phyloP scores from a whole-genome alignment of 2,797 vertebrate genomes.

The Molossus alvarezi region DNA sequence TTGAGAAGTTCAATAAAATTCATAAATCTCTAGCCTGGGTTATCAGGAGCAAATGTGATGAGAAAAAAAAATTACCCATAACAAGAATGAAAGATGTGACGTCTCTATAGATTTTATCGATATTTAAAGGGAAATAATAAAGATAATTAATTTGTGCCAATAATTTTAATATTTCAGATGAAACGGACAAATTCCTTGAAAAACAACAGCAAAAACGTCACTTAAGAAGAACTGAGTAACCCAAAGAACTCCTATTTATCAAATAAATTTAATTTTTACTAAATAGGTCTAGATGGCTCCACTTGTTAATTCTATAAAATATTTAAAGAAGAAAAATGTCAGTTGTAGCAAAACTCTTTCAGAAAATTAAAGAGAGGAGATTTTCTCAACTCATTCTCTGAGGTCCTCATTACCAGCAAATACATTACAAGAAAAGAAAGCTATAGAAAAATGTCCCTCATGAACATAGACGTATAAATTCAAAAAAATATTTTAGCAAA shows the following conservation, averaged over 20 bases:
- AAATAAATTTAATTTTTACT: not conserved
- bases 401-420: not conserved
- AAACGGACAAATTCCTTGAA: no score
- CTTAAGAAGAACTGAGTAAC: not conserved
- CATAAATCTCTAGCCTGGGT: not conserved
- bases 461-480: not conserved
- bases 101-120: no score
- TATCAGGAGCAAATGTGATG: slow-evolving; percentile 1
- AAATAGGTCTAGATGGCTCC: not conserved
- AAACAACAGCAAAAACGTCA: not conserved
- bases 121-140: no score
- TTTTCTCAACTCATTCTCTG: not conserved
- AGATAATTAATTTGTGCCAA: no score
- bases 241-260: not conserved
- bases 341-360: no score
- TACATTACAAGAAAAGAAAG: not conserved
- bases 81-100: not conserved
- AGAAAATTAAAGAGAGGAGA: no score
- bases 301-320: no score
- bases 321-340: no score
- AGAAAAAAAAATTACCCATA: not conserved
- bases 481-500: not conserved
- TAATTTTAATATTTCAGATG: no score
- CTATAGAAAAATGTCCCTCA: not conserved
- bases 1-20: not conserved